Evolutionary conservation across 1,140 invertebrate species (phyloP).

Genomic region (Drosophila asahinai): DNA sequence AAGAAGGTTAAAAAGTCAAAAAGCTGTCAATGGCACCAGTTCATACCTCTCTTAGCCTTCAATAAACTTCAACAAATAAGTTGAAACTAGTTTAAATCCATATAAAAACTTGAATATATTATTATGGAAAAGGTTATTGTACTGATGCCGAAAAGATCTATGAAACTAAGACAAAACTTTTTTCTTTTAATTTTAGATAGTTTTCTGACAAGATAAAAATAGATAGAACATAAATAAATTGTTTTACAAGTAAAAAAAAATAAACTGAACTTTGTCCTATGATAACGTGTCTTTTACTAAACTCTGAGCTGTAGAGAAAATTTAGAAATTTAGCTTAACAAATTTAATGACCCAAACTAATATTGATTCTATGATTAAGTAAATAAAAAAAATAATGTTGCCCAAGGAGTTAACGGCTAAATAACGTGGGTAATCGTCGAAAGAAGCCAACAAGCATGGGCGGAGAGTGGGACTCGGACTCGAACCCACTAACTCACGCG

Average conservation of each 20-base stretch:
- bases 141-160: background rate
- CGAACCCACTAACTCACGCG: slow-evolving; percentile 46
- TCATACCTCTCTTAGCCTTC: background rate
- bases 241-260: background rate
- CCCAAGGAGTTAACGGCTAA: slow-evolving; percentile 76
- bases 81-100: slow-evolving; percentile 5
- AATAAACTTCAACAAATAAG: background rate
- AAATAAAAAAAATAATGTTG: slow-evolving; percentile 66
- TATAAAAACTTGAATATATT: background rate
- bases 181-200: background rate
- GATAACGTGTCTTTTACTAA: no score
- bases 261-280: no score
- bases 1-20: background rate
- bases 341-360: background rate
- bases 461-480: slow-evolving; percentile 42
- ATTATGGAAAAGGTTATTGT: background rate
- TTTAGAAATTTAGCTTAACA: no score
- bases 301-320: no score
- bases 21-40: background rate
- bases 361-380: slow-evolving; percentile 2
- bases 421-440: slow-evolving; percentile 71
- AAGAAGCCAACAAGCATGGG: slow-evolving; percentile 78
- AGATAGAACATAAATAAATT: background rate
- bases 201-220: background rate
- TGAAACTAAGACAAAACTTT: background rate